These are phyloP conservation scores for Polyploca ridens DNA, from an alignment of 2,888 invertebrate species.

Conservation along the genomic window DNA sequence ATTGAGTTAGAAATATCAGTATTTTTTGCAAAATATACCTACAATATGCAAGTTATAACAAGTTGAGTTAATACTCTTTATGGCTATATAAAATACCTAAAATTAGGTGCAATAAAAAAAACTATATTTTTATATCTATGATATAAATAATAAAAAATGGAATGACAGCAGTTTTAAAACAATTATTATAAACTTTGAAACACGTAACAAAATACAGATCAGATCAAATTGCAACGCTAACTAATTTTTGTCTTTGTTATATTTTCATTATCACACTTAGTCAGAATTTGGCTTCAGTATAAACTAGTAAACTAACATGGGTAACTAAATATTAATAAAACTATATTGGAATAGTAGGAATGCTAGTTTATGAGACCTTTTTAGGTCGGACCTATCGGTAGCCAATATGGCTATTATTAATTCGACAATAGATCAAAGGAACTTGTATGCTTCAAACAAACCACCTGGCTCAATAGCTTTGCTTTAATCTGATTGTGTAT, in stretches of 20 bases:
- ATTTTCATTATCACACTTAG: conserved; percentile 67
- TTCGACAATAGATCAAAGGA: conserved; percentile 33
- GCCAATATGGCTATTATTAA: conserved; percentile 36
- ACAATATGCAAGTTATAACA: conserved; percentile 14
- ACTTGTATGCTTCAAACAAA: conserved; percentile 32
- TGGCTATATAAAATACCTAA: conserved; percentile 2
- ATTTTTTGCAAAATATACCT: conserved; percentile 9
- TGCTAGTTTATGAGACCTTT: conserved; percentile 54
- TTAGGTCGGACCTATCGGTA: conserved; percentile 51
- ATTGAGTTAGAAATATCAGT: background rate
- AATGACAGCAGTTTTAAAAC: conserved; percentile 62
- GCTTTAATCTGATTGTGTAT: conserved; percentile 77
- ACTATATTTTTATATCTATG: conserved; percentile 9
- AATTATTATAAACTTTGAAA: conserved; percentile 65
- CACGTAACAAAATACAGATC: conserved; percentile 69
- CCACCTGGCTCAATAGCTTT: conserved; percentile 57
- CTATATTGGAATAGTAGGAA: conserved; percentile 62
- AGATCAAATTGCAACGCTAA: conserved; percentile 61
- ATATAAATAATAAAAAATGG: conserved; percentile 52
- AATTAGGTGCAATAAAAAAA: conserved; percentile 9
- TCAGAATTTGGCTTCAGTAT: conserved; percentile 73
- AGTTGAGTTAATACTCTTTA: conserved; percentile 11
- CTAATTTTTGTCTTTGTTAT: conserved; percentile 57
- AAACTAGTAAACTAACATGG: conserved; percentile 61
- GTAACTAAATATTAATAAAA: conserved; percentile 63